Conservation (phyloP, 37 sponge, comb jelly and placozoan species). For the Agelas oroides region DNA sequence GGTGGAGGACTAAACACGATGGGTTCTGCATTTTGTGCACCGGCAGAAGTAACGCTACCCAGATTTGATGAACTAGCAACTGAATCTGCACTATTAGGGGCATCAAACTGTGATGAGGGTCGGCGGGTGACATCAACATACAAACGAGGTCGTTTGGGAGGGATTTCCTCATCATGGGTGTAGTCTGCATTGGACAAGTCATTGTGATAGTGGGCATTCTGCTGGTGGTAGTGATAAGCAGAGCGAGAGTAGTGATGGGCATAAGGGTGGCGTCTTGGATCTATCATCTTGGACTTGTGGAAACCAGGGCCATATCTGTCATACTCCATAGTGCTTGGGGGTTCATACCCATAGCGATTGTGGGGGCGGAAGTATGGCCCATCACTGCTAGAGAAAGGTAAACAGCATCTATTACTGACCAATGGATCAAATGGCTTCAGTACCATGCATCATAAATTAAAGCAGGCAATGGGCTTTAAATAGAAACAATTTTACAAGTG, state of each 20-base stretch:
- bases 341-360: constrained; percentile 15
- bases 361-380: constrained; percentile 5
- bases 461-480: constrained; percentile 4
- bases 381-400: not conserved
- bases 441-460: not conserved
- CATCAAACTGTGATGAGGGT: constrained; percentile 5
- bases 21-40: not conserved
- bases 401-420: too few species aligned
- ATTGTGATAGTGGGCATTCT: constrained; percentile 9
- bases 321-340: not conserved
- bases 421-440: too few species aligned
- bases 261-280: constrained; percentile 12
- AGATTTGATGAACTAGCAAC: not conserved
- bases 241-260: constrained; percentile 12
- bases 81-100: constrained; percentile 48
- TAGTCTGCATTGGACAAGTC: not conserved
- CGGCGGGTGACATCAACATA: constrained; percentile 26
- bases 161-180: not conserved
- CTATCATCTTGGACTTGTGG: constrained; percentile 27
- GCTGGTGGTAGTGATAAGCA: constrained; percentile 24
- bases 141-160: constrained; percentile 53
- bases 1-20: constrained; percentile 18
- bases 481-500: not conserved
- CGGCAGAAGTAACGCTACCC: not conserved
- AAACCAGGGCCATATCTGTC: constrained; percentile 6